Percentiles rank a stretch among this genome's conserved stretches.
phyloP scores from a whole-genome alignment of 2,888 invertebrate genomes.

The Drosophila nr. fundita region DNA sequence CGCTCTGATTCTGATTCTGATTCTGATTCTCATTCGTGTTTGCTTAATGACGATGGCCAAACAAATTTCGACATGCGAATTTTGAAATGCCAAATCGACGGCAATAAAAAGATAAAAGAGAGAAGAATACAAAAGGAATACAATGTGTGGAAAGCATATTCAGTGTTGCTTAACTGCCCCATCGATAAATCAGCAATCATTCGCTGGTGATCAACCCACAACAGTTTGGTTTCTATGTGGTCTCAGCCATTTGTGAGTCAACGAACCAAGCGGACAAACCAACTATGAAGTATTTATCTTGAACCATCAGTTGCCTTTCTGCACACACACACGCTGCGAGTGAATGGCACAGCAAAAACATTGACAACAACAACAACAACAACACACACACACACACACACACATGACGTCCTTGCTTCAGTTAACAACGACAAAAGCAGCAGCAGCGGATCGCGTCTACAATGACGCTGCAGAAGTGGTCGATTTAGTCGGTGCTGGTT shows the following conservation, averaged over 20 bases:
- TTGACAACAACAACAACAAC: background rate
- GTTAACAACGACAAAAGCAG: conserved; percentile 46
- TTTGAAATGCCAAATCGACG: background rate
- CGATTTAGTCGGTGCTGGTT: conserved; percentile 41
- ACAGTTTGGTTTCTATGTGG: background rate
- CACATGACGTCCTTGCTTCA: conserved; percentile 74
- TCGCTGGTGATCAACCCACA: conserved; percentile 6
- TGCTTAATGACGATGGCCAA: conserved; percentile 5
- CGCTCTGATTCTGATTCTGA: conserved; percentile 1
- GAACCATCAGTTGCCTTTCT: conserved; percentile 49
- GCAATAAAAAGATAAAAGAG: background rate
- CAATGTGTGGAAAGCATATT: background rate
- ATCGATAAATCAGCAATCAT: conserved; percentile 1
- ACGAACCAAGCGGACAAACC: conserved; percentile 63
- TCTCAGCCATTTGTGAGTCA: conserved; percentile 65
- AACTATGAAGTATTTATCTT: conserved; percentile 51
- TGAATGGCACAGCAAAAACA: conserved; percentile 59
- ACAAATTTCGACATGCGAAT: conserved; percentile 13
- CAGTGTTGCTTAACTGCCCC: background rate
- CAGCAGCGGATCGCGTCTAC: conserved; percentile 29
- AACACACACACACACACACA: conserved; percentile 7
- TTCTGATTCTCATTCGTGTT: conserved; percentile 2
- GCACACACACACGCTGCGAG: conserved; percentile 28
- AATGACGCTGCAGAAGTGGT: conserved; percentile 70
- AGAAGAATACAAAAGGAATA: background rate